Percentiles rank a stretch among this genome's conserved stretches.
Evolutionary conservation across 2,888 invertebrate genomes (phyloP).

Genomic region (Trissolcus japonicus): DNA sequence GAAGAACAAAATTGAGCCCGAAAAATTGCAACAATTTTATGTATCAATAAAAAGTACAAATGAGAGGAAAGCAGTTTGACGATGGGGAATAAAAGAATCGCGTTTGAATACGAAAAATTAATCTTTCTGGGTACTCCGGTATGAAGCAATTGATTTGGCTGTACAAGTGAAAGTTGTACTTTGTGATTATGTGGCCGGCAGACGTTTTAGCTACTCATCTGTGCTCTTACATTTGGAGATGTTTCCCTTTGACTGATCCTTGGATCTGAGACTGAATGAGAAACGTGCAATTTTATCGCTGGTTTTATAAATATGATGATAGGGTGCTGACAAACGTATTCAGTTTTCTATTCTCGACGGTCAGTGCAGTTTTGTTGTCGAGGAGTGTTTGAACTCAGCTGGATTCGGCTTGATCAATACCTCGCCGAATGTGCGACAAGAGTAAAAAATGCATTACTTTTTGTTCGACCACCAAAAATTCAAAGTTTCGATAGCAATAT

Average conservation of each 20-base stretch:
- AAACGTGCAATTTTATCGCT: constrained; percentile 12
- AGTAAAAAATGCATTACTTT: background rate
- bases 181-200: too few relatives aligned
- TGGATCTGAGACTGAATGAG: constrained; percentile 10
- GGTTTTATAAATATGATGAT: constrained; percentile 13
- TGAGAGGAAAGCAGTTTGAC: too few relatives aligned
- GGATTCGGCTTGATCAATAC: constrained; percentile 32
- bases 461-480: background rate
- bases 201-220: constrained; percentile 26
- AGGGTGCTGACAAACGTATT: constrained; percentile 7
- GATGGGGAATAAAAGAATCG: constrained; percentile 4
- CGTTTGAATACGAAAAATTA: background rate
- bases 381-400: constrained; percentile 15
- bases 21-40: too few relatives aligned
- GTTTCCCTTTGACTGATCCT: constrained; percentile 7
- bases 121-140: too few relatives aligned
- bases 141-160: too few relatives aligned
- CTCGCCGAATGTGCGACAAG: background rate
- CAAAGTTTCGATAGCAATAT: background rate
- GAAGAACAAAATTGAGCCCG: too few relatives aligned
- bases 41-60: too few relatives aligned
- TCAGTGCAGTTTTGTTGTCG: constrained; percentile 14
- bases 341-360: background rate
- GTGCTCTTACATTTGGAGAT: constrained; percentile 7
- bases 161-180: too few relatives aligned